A percentile compares a stretch with the other conserved stretches of the same genome.
phyloP scores from a whole-genome alignment of 2,113 vertebrate genomes.

The Spermophilus dauricus region DNA sequence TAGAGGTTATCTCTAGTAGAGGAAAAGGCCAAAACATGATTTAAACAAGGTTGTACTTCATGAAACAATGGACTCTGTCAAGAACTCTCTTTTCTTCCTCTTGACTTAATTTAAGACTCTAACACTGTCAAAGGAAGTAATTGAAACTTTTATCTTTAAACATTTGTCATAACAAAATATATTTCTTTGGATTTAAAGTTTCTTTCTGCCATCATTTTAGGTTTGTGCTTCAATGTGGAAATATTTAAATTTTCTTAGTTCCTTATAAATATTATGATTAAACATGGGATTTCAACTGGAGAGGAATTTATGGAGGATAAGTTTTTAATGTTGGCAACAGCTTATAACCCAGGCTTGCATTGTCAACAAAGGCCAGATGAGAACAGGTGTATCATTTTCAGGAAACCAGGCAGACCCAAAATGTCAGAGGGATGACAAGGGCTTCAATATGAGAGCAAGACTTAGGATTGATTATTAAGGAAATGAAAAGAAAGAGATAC shows the following conservation, averaged over 20 bases:
- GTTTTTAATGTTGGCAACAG: not conserved
- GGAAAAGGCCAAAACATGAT: not conserved
- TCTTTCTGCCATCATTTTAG: conserved; percentile 1
- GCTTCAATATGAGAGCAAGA: not conserved
- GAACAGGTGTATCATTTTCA: fast-evolving
- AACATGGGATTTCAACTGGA: not conserved
- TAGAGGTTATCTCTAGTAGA: not conserved
- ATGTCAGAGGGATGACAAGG: not conserved
- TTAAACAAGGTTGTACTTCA: not conserved
- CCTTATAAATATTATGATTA: not conserved
- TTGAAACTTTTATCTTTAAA: not conserved
- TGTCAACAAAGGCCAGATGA: not conserved
- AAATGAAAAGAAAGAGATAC: not conserved
- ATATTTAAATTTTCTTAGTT: conserved; percentile 43
- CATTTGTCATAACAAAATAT: not conserved
- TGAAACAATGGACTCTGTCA: not conserved
- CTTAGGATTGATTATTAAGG: not conserved
- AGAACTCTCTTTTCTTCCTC: not conserved
- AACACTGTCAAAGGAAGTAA: not conserved
- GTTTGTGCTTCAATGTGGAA: not conserved
- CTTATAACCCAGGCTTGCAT: not conserved
- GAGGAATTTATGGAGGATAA: not conserved
- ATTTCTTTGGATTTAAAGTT: not conserved
- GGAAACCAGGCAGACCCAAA: not conserved
- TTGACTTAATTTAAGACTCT: conserved; percentile 2